Evolutionary conservation across 2,888 invertebrate species (phyloP), one percentile per base, ranked within the genome.

Genomic region (Leptopilina myrica): DNA sequence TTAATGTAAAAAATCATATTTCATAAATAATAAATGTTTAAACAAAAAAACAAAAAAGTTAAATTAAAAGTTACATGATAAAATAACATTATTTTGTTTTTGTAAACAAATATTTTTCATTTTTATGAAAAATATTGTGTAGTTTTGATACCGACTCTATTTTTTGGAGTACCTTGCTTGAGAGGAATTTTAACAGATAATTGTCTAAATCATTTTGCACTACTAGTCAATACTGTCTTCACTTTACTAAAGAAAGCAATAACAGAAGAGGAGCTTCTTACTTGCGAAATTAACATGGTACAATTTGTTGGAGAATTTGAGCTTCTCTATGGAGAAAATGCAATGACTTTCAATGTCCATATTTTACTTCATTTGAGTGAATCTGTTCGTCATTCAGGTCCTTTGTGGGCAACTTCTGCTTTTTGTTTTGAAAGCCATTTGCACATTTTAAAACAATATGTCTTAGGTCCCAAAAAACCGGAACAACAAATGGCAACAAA

Each of bases 281-380:
- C 76, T 64, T 82, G 82, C 53, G 83, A 84, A 80, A 12, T 65
- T 11, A 76, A 84, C 66, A 67, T 84, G n/a, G 64, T 81, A 9
- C 40, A 53, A 56, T 85, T 82, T 78, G 79, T 82, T 15, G 76
- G 77, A 14, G 49, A 76, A n/a, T 82, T 78, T 76, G 78, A 84
- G 76, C 62, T 43, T 9, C 46, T 78, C 11, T 85, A 82, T 65
- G 80, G 81, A 46, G 77, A 46, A 15, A 66, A 66, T 40, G 20
- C 20, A 20, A 83, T 85, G 78, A 85, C 85, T 9, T 85, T 80
- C 56, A 85, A 84, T 69, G 67, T 85, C 11, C 82, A 83, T 67
- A 56, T 67, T 14, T n/a, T 85, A n/a, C 40, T 82, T 5, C 83
- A 85, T 76, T n/a, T 80, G 11, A 64, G 75, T 14, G 73, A 82